Percentiles rank a stretch among this genome's conserved stretches.
Conservation (phyloP, 2,888 invertebrate species). For the Odontocolon sp. region DNA sequence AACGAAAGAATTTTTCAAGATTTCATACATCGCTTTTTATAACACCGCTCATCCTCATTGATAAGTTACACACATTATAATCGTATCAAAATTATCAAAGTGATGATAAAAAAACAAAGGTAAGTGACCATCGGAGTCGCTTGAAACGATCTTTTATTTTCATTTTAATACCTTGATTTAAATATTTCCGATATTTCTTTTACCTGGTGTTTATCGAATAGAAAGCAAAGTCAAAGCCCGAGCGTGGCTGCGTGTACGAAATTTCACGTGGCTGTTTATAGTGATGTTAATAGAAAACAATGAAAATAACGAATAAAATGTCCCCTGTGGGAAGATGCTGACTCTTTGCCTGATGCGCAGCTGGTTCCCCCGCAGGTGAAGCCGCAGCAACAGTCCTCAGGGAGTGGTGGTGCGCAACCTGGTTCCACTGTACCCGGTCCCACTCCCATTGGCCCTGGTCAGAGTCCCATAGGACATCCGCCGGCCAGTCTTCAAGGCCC, state of each 20-base stretch:
- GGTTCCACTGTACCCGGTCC: conserved; percentile 79
- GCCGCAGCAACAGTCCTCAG: conserved; percentile 88
- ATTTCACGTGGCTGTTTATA: too few species aligned
- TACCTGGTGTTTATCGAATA: neutral
- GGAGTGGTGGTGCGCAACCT: conserved; percentile 80
- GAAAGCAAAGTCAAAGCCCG: too few species aligned
- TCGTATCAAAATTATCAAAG: neutral
- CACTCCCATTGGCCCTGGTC: conserved; percentile 79
- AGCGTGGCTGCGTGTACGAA: too few species aligned
- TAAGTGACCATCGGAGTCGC: conserved; percentile 30
- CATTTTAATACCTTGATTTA: neutral
- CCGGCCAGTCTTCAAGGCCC: conserved; percentile 84
- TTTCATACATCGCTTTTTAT: conserved; percentile 29
- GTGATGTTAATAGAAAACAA: conserved; percentile 71
- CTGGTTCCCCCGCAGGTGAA: conserved; percentile 86
- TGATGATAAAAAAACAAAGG: conserved; percentile 5
- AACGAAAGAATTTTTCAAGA: neutral
- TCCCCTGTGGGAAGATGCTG: conserved; percentile 80
- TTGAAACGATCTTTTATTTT: neutral
- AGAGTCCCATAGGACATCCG: conserved; percentile 82
- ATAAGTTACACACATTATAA: neutral
- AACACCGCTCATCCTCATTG: conserved; percentile 12
- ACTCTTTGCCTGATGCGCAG: conserved; percentile 82
- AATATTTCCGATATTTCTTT: neutral
- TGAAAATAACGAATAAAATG: conserved; percentile 67